Evolutionary conservation across 2,888 invertebrate species (phyloP).

Genomic region (Campoletis raptor): DNA sequence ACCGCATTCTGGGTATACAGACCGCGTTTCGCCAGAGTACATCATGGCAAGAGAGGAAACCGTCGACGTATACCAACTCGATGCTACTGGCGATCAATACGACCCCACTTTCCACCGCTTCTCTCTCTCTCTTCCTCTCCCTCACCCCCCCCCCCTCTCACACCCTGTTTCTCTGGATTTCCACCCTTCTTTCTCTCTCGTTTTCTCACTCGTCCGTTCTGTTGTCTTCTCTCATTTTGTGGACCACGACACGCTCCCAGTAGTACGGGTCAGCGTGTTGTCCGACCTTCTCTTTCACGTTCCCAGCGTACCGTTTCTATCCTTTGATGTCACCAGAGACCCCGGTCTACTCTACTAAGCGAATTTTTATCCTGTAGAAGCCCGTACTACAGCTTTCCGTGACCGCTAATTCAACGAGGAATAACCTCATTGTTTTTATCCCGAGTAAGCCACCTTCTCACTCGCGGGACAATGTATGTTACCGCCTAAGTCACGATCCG

Average conservation of each 20-base stretch:
- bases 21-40: constrained; percentile 55
- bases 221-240: constrained; percentile 59
- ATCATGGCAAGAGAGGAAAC: constrained; percentile 71
- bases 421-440: neutral
- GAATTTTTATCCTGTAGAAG: neutral
- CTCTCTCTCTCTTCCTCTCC: constrained; percentile 39
- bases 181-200: constrained; percentile 49
- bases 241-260: constrained; percentile 54
- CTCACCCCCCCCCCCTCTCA: neutral
- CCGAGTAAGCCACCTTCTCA: neutral
- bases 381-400: neutral
- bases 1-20: constrained; percentile 50
- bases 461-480: neutral
- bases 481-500: neutral
- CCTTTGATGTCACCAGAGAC: constrained; percentile 9
- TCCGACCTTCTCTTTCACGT: constrained; percentile 30
- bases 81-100: constrained; percentile 83
- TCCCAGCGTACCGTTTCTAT: neutral
- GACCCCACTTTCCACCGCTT: constrained; percentile 74
- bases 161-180: neutral
- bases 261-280: constrained; percentile 63
- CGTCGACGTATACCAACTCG: constrained; percentile 74
- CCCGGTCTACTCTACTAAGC: neutral
- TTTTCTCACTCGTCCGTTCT: constrained; percentile 65
- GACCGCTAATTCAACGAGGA: constrained; percentile 5